Evolutionary conservation across 2,888 invertebrate genomes (phyloP).

Genomic region (Barypeithes pellucidus): DNA sequence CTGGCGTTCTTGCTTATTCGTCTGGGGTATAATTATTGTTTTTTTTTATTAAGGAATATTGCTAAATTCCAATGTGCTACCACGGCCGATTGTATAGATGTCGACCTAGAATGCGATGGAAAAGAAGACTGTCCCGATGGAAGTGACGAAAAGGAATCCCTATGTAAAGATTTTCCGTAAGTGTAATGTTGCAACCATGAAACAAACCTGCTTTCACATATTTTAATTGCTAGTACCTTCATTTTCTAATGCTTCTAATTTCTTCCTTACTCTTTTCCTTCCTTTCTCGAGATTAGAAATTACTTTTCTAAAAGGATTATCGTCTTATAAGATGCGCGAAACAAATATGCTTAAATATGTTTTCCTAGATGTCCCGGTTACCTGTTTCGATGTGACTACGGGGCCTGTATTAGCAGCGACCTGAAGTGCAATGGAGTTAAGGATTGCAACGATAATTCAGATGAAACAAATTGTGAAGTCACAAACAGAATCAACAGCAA

Average conservation of each 20-base stretch:
- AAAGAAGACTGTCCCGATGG: slow-evolving; percentile 69
- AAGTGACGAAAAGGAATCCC: slow-evolving; percentile 69
- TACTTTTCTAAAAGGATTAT: no score
- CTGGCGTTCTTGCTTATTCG: no score
- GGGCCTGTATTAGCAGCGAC: slow-evolving; percentile 67
- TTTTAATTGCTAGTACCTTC: not conserved
- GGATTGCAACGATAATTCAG: slow-evolving; percentile 73
- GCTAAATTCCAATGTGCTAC: slow-evolving; percentile 61
- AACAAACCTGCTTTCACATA: no score
- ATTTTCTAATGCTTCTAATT: no score
- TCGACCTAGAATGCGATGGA: slow-evolving; percentile 71
- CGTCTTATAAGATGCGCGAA: no score
- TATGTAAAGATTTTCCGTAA: slow-evolving; percentile 58
- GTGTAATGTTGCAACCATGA: slow-evolving; percentile 27
- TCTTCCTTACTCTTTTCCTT: no score
- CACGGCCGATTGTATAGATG: slow-evolving; percentile 67
- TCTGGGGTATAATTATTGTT: no score
- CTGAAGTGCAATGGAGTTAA: slow-evolving; percentile 72
- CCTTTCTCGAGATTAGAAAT: no score
- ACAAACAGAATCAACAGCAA: slow-evolving; percentile 38
- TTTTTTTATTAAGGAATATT: not conserved
- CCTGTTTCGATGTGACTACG: slow-evolving; percentile 64
- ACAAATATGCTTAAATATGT: no score
- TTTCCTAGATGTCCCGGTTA: slow-evolving; percentile 68
- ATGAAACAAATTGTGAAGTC: slow-evolving; percentile 65